These are phyloP conservation scores for Temnothorax rugatulus DNA, from an alignment of 2,888 invertebrate species.

Conservation along the genomic window DNA sequence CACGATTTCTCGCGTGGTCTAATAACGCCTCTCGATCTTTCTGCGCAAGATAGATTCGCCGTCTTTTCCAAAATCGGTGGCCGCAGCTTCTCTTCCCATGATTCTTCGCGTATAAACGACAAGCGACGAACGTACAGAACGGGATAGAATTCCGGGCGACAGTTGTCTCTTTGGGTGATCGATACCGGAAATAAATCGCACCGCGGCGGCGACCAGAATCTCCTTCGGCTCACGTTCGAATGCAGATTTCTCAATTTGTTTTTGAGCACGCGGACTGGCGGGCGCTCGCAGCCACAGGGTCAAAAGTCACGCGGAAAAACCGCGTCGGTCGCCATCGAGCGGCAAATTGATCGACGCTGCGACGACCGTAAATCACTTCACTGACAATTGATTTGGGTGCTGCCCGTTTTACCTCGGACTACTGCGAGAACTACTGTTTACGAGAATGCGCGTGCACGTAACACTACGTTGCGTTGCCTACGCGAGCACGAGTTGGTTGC, in stretches of 20 bases:
- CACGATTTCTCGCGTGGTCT: not conserved
- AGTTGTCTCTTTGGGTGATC: slow-evolving; percentile 29
- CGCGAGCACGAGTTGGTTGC: not conserved
- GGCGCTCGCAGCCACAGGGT: not conserved
- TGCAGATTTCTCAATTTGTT: slow-evolving; percentile 43
- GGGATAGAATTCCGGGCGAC: not conserved
- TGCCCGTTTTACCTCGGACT: slow-evolving; percentile 43
- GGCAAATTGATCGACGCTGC: slow-evolving; percentile 74
- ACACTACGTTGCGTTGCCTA: slow-evolving; percentile 32
- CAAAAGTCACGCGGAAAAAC: slow-evolving; percentile 29
- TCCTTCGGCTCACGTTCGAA: slow-evolving; percentile 27
- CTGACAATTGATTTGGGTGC: slow-evolving; percentile 74
- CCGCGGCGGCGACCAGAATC: not conserved
- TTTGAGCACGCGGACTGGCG: slow-evolving; percentile 6
- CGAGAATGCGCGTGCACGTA: slow-evolving; percentile 48
- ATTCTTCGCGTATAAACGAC: not conserved
- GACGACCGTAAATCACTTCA: slow-evolving; percentile 74
- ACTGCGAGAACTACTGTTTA: slow-evolving; percentile 49
- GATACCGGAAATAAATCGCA: slow-evolving; percentile 34
- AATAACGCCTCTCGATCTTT: not conserved
- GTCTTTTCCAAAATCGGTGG: slow-evolving; percentile 5
- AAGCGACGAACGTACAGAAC: not conserved
- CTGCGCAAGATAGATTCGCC: not conserved
- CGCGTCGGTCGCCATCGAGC: slow-evolving; percentile 56
- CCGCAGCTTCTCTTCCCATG: not conserved